Evolutionary conservation across 2,113 vertebrate genomes (phyloP).

Genomic region (Heliornis fulica): DNA sequence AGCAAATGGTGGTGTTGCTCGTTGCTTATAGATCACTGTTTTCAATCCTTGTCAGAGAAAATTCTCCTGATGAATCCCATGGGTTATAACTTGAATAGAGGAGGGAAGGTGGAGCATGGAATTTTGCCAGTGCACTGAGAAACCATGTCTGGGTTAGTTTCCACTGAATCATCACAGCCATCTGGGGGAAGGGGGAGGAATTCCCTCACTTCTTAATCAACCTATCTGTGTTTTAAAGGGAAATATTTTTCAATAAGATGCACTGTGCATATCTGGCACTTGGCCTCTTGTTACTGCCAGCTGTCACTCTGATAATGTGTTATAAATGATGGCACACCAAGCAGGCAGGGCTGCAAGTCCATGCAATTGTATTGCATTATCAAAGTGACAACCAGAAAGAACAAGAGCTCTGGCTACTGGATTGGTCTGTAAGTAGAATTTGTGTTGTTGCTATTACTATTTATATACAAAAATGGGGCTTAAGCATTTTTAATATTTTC

Average conservation of each 20-base stretch:
- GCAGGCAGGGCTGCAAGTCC: constrained; percentile 36
- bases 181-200: constrained; percentile 29
- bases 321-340: constrained; percentile 49
- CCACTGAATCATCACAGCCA: not conserved
- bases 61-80: not conserved
- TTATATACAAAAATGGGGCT: not conserved
- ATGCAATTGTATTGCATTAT: constrained; percentile 34
- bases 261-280: constrained; percentile 35
- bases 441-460: constrained; percentile 11
- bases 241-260: constrained; percentile 41
- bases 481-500: not conserved
- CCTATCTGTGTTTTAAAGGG: constrained; percentile 10
- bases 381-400: constrained; percentile 62
- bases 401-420: constrained; percentile 30
- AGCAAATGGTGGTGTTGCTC: not conserved
- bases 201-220: constrained; percentile 46
- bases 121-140: not conserved
- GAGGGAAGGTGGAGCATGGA: constrained; percentile 4
- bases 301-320: constrained; percentile 62
- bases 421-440: constrained; percentile 30
- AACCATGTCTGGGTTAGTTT: not conserved
- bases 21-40: not conserved
- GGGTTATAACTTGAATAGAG: constrained; percentile 23
- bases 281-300: constrained; percentile 52
- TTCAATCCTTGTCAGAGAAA: not conserved